Evolutionary conservation across 2,888 invertebrate species (phyloP).

Genomic region (Lumbricus terrestris): DNA sequence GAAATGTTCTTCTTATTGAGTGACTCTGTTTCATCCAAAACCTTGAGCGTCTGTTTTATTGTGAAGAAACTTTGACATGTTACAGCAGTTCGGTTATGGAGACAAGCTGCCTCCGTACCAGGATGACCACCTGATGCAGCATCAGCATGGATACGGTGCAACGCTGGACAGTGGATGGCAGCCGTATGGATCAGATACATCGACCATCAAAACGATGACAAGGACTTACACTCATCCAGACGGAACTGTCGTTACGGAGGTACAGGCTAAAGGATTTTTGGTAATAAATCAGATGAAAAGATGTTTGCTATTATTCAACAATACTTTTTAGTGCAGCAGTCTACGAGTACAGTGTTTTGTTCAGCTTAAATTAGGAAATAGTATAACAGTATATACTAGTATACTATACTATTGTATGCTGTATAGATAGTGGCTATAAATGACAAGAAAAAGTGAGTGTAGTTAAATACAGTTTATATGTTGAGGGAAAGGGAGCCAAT

Average conservation of each 20-base stretch:
- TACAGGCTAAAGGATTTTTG: background rate
- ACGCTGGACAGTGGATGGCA: background rate
- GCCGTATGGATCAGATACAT: slow-evolving; percentile 13
- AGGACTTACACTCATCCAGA: slow-evolving; percentile 28
- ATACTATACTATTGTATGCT: too few species aligned
- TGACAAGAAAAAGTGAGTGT: background rate
- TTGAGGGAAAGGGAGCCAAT: too few species aligned
- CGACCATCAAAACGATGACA: slow-evolving; percentile 7
- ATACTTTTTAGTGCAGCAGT: background rate
- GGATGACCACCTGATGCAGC: slow-evolving; percentile 7
- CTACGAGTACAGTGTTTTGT: background rate
- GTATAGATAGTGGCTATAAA: background rate
- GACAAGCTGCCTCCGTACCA: background rate
- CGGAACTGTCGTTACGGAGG: slow-evolving; percentile 29
- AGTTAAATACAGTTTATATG: background rate
- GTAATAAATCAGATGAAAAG: background rate
- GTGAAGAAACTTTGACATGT: background rate
- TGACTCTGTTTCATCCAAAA: slow-evolving; percentile 3
- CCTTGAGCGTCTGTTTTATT: background rate
- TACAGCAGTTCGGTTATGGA: slow-evolving; percentile 3
- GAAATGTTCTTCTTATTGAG: background rate
- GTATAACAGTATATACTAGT: too few species aligned
- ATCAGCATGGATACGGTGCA: background rate
- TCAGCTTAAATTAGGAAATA: background rate
- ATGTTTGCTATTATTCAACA: background rate